Evolutionary conservation across 2,797 vertebrate genomes (phyloP), one percentile per base, ranked within the genome.

Genomic region (Aeoliscus strigatus): DNA sequence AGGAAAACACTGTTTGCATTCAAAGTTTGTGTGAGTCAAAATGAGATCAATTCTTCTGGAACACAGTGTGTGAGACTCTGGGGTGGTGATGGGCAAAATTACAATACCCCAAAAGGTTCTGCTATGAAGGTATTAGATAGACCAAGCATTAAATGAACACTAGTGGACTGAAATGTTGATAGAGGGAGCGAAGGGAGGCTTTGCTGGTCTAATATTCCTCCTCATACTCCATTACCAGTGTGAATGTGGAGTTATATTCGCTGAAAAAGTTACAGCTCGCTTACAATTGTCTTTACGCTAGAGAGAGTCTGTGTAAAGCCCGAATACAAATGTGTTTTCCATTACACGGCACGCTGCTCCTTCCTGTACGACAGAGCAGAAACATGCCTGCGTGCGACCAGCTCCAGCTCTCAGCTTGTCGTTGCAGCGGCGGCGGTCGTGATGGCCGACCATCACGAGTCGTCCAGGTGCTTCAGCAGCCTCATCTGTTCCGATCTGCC

Each of bases 81-180:
- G 65, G 60, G 54, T 79, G 61, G 55, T 65, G 69, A 71, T 72
- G 70, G 65, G 66, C 48, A 77, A 75, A 79, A 68, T 77, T 77
- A 77, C 66, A 78, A 70, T 56, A 40, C 56, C 57, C 66, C 41
- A 68, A 60, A 18, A 25, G 56, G 48, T 70, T 41, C 57, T 56
- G 59, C 55, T 52, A 69, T 80, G 69, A 76, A 53, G 61, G 58
- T 76, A 76, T 79, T 68, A 75, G 71, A 81, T 50, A 77, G 74
- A 42, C 4, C 56, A 71, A 78, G 73, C 79, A 78, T 84, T 82
- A 86, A 81, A 80, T 80, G 49, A 77, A 78, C 41, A 39, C 57
- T 49, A 37, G 63, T 46, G 52, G 46, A 50, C 58, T 54, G 64
- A 68, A 56, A 54, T 49, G 56, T 47, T 51, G 46, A 55, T 23